Evolutionary conservation across 2,113 vertebrate genomes (phyloP).

Genomic region (Spermophilus dauricus): DNA sequence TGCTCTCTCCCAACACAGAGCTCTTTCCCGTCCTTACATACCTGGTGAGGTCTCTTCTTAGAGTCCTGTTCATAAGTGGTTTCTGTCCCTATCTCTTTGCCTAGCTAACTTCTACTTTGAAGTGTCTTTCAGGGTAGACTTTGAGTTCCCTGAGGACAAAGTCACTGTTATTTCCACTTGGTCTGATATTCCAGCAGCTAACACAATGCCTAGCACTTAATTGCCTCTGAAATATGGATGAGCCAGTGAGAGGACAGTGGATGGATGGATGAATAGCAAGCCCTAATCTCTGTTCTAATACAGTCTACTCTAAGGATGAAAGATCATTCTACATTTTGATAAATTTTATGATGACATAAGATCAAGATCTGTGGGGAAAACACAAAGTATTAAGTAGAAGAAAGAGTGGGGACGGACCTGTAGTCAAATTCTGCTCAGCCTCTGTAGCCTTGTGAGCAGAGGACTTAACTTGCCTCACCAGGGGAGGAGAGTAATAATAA

Average conservation of each 20-base stretch:
- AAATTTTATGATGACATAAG: not conserved
- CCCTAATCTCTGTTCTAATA: not conserved
- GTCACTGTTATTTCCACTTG: not conserved
- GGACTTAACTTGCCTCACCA: not conserved
- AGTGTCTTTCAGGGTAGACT: not conserved
- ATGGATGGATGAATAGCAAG: not conserved
- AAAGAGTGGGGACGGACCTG: not conserved
- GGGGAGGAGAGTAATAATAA: not conserved
- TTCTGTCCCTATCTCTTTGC: not conserved
- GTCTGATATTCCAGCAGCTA: not conserved
- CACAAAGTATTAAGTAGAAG: not conserved
- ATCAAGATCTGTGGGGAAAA: not conserved
- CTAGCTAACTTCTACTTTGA: not conserved
- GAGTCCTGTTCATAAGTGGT: not conserved
- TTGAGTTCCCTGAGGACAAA: not conserved
- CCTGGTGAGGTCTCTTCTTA: not conserved
- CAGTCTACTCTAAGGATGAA: slow-evolving; percentile 14
- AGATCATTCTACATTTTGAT: not conserved
- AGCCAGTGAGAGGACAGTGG: not conserved
- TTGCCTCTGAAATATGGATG: not conserved
- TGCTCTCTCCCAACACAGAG: not conserved
- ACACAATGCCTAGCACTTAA: not conserved
- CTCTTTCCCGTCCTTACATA: not conserved
- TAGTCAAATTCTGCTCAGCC: slow-evolving; percentile 2
- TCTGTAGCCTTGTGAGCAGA: not conserved